Evolutionary conservation across 1,140 invertebrate genomes (phyloP), one percentile per base, ranked within the genome.

Genomic region (Anoplophora glabripennis): DNA sequence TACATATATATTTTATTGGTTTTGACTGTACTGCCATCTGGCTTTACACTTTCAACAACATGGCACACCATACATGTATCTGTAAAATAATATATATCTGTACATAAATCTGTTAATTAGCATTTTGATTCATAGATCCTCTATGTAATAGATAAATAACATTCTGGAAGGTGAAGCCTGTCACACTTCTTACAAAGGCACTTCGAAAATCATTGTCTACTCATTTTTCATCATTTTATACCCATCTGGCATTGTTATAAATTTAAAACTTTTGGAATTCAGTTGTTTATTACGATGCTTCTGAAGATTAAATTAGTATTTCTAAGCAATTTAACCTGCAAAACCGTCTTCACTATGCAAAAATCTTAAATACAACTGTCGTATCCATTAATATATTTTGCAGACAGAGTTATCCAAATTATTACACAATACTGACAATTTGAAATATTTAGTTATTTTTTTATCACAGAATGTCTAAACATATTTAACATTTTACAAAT

Each of bases 11-110:
- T 57, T 68, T 66, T 67, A 69, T 69, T 72, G 61, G 59, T 69
- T 72, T 72, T 59, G 69, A 71, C 71, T 71, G 69, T 65, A 67
- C 62, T 53, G 69, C 71, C 65, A 14, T 57, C 51, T 28, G 63
- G 65, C 66, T 57, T 66, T 68, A 69, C 68, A 70, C 60, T 67
- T 70, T 73, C 65, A 73, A 71, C 70, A 73, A 74, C 68, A 73
- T 75, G 73, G 73, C 73, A 75, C 73, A 73, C 73, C 69, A 66
- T 73, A 75, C 70, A 74, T 68, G 61, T 64, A 72, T 70, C 65
- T 71, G 66, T 71, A 71, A 73, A 71, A 71, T 71, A 75, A 73
- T 72, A 74, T 72, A 71, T 73, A 71, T 68, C 57, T 70, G 63
- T 71, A 71, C 63, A 69, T 63, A 65, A 58, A 64, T 71, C 57